These are phyloP conservation scores for Pelobates fuscus DNA, from an alignment of 2,113 vertebrate genomes.

Conservation along the genomic window DNA sequence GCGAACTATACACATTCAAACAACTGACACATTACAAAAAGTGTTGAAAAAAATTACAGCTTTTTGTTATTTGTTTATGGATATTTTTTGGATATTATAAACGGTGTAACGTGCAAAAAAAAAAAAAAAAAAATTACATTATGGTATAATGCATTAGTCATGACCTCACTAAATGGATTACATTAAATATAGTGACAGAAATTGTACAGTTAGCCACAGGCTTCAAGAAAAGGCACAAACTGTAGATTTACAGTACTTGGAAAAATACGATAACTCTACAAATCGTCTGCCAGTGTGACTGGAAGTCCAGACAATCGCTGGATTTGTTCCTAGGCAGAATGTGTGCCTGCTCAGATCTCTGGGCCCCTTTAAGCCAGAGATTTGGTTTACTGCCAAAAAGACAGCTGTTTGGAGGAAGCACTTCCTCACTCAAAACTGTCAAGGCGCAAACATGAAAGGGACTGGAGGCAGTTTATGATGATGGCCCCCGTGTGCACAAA, in stretches of 20 bases:
- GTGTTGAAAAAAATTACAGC: no score
- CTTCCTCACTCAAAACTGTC: slow-evolving; percentile 88
- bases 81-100: no score
- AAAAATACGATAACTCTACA: slow-evolving; percentile 47
- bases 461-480: slow-evolving; percentile 53
- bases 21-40: neutral
- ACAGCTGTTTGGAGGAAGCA: slow-evolving; percentile 96
- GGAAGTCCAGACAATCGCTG: slow-evolving; percentile 75
- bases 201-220: slow-evolving; percentile 4
- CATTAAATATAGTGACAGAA: neutral
- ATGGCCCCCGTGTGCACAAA: neutral
- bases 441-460: slow-evolving; percentile 79
- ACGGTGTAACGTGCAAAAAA: no score
- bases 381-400: slow-evolving; percentile 90
- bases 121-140: no score
- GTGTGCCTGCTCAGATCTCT: slow-evolving; percentile 73
- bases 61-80: no score
- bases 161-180: neutral
- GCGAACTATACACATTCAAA: no score
- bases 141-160: neutral
- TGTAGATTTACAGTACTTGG: slow-evolving; percentile 27
- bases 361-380: slow-evolving; percentile 82
- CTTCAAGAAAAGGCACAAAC: slow-evolving; percentile 11
- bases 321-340: slow-evolving; percentile 73
- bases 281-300: slow-evolving; percentile 55